phyloP scores from a whole-genome alignment of 2,113 vertebrate species.

The Prunella fulvescens region DNA sequence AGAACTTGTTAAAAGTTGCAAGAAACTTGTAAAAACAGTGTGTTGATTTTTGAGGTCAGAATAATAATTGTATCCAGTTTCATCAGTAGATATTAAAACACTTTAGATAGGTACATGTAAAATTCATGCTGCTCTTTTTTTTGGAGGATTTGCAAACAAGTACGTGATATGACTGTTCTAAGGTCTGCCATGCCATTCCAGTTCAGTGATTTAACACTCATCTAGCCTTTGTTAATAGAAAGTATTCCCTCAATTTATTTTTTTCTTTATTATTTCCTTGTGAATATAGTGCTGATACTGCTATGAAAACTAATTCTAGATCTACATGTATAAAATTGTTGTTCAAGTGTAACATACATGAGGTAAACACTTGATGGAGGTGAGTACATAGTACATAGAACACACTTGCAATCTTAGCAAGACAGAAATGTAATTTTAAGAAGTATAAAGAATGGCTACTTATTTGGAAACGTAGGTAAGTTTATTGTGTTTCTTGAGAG shows the following conservation, averaged over 20 bases:
- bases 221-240: neutral
- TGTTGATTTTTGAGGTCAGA: neutral
- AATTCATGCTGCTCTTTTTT: neutral
- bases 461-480: neutral
- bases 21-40: neutral
- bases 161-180: neutral
- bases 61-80: neutral
- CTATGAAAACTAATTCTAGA: neutral
- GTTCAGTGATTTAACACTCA: neutral
- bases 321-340: neutral
- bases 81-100: neutral
- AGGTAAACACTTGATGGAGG: neutral
- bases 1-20: neutral
- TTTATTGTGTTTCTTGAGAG: neutral
- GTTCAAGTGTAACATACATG: neutral
- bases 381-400: neutral
- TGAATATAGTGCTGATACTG: neutral
- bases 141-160: neutral
- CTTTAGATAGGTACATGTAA: neutral
- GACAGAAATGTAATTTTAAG: neutral
- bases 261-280: neutral
- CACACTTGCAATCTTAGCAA: neutral
- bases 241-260: neutral
- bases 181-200: neutral
- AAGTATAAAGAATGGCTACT: neutral